phyloP scores from a whole-genome alignment of 2,797 vertebrate genomes.

The Natrix natrix region DNA sequence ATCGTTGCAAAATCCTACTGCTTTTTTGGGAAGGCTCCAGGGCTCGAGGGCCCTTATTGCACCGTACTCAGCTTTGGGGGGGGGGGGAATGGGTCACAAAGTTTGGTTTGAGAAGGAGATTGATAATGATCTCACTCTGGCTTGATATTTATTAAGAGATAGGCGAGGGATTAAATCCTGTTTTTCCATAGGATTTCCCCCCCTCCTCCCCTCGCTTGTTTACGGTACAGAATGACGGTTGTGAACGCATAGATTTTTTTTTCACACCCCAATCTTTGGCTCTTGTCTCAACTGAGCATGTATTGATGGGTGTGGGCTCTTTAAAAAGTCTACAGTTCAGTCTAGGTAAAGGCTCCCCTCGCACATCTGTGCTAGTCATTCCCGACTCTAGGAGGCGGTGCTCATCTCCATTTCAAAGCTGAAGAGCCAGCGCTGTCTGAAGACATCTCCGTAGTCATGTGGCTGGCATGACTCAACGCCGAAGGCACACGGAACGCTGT shows the following conservation, averaged over 20 bases:
- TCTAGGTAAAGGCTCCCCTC: too few relatives aligned
- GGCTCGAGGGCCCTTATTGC: slow-evolving; percentile 62
- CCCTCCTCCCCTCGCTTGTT: slow-evolving; percentile 18
- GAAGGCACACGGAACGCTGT: too few relatives aligned
- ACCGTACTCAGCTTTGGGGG: slow-evolving; percentile 67
- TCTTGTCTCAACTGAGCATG: neutral
- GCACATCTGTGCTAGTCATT: too few relatives aligned
- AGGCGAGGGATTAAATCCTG: slow-evolving; percentile 58
- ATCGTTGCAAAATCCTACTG: slow-evolving; percentile 68
- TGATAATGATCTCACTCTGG: slow-evolving; percentile 64
- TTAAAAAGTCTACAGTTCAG: neutral
- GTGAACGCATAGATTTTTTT: neutral
- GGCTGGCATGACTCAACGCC: too few relatives aligned
- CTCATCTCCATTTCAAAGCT: too few relatives aligned
- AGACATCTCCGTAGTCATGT: too few relatives aligned
- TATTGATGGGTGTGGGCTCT: neutral
- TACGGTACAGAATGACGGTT: slow-evolving; percentile 25
- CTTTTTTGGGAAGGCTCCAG: slow-evolving; percentile 63
- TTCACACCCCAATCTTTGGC: neutral
- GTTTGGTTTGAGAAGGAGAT: slow-evolving; percentile 66
- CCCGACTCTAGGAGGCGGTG: too few relatives aligned
- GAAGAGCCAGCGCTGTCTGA: too few relatives aligned
- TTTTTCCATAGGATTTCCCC: slow-evolving; percentile 57
- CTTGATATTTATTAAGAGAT: slow-evolving; percentile 69
- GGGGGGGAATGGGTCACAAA: slow-evolving; percentile 71